Base-by-base conservation (phyloP, 2,113 vertebrate species). In the Crotalus tigris region DNA sequence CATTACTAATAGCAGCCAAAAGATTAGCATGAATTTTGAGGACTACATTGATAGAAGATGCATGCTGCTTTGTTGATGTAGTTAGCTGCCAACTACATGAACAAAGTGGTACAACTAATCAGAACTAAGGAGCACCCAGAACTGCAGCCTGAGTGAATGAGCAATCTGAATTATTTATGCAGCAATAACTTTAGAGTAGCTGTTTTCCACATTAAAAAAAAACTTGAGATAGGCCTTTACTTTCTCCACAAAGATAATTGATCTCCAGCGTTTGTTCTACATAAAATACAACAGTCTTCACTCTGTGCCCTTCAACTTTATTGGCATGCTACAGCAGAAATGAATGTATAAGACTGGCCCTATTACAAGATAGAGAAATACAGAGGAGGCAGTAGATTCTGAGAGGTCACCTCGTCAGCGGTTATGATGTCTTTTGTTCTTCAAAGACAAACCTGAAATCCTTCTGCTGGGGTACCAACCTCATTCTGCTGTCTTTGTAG, bases 281-380 rank as follows among this genome's bases (percentile, higher is more conserved):
- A 61, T 3, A 46, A 88, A 75, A 75, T 0, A 90, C 29, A 75
- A 0, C 0, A 17, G 19, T 7, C 58, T 0, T 0, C n/a, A 0
- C 21, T 93, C 86, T 44, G 49, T 88, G 21, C 49, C 26, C 91
- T 85, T 87, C 64, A 49, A 85, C 12, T 53, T 39, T 15, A 5
- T 95, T 85, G 81, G n/a, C 81, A 94, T 93, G 87, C 87, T 0
- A 0, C 13, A 44, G 26, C 55, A 92, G 92, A 95, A 87, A 64
- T 85, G 59, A 90, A 93, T 95, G 94, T 90, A 94, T 95, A 94
- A 88, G 33, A 89, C 89, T 90, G 19, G 92, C 64, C 64, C 91
- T 91, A 44, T 39, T 91, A 87, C 75, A 94, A 93, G 90, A 21
- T 13, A 46, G 44, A 49, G 85, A 33, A 49, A 86, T 10, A 51